Base-by-base conservation (phyloP, 2,113 vertebrate genomes). In the Leucosticte australis region DNA sequence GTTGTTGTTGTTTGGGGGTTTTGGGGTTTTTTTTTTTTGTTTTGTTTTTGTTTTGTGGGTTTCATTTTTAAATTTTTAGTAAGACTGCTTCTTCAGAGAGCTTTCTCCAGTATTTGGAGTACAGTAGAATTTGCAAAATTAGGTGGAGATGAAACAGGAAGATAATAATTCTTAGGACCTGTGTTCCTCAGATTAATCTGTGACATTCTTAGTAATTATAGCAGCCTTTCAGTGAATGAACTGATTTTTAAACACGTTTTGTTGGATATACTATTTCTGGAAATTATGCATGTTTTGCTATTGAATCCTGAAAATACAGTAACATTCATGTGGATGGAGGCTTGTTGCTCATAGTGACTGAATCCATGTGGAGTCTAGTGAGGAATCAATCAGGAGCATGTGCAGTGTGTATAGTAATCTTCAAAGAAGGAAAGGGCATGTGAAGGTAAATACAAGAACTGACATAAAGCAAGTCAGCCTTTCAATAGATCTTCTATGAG, bases 71-170 rank as follows among this genome's bases (percentile, higher is more conserved):
- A 39, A 79, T 56, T 49, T 71, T 27, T 70, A 85, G 60, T 83
- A 75, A 75, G 19, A 15, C 75, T 80, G 12, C 73, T 90, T 81
- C 62, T 94, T 94, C 30, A 73, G 42, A 92, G n/a, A 76, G n/a
- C 39, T 86, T 75, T 77, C 30, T 77, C 2, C 19, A 39, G 6
- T 89, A 59, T 81, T 92, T 49, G 50, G 46, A 94, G 37, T 90
- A 69, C 75, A 57, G 50, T 47, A 87, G 41, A 95, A 95, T 95
- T 96, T 95, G 84, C 67, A 87, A 79, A 94, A 95, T 96, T 85
- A 82, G 37, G 46, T 94, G 68, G 64, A 94, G 95, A 92, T 98
- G 49, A 96, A 97, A 97, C 70, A 92, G 90, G 94, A 94, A 92
- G 85, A 92, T 94, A 94, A 90, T 80, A 89, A 92, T 90, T 97